Percentiles rank a stretch among this genome's conserved stretches.
These are phyloP conservation scores for Siderastrea radians DNA, from an alignment of 92 coral and sea anemone genomes.

Conservation along the genomic window DNA sequence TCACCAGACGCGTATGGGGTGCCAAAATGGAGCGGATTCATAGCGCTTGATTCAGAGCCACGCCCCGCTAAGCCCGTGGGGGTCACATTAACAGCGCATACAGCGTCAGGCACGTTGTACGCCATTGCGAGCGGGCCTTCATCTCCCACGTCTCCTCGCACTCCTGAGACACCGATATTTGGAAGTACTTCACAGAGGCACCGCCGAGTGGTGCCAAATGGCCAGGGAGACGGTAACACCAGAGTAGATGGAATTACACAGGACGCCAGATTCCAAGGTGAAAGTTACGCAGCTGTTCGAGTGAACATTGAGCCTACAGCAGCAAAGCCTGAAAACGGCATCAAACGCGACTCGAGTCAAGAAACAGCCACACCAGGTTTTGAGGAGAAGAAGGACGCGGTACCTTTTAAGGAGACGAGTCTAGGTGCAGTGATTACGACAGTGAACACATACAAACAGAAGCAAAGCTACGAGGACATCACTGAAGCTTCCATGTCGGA, in stretches of 20 bases:
- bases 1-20: slow-evolving; percentile 29
- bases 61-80: slow-evolving; percentile 63
- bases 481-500: slow-evolving; percentile 93
- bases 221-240: slow-evolving; percentile 48
- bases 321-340: slow-evolving; percentile 26
- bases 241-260: slow-evolving; percentile 24
- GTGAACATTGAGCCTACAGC: slow-evolving; percentile 38
- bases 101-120: slow-evolving; percentile 82
- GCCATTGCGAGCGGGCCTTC: slow-evolving; percentile 89
- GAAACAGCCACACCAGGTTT: slow-evolving; percentile 21
- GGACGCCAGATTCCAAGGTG: slow-evolving; percentile 36
- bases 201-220: slow-evolving; percentile 77
- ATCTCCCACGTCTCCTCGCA: slow-evolving; percentile 62
- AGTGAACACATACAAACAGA: slow-evolving; percentile 90
- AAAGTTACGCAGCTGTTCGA: slow-evolving; percentile 67
- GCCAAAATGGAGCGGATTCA: slow-evolving; percentile 84
- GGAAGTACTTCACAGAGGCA: slow-evolving; percentile 89
- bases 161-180: slow-evolving; percentile 84
- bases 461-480: slow-evolving; percentile 74
- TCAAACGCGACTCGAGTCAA: slow-evolving; percentile 20
- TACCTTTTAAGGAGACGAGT: slow-evolving; percentile 97
- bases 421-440: slow-evolving; percentile 96
- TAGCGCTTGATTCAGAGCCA: slow-evolving; percentile 58
- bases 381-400: slow-evolving; percentile 46
- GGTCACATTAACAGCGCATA: slow-evolving; percentile 74